Evolutionary conservation across 92 coral and sea anemone genomes (phyloP).

Genomic region (Phymanthus crucifer): DNA sequence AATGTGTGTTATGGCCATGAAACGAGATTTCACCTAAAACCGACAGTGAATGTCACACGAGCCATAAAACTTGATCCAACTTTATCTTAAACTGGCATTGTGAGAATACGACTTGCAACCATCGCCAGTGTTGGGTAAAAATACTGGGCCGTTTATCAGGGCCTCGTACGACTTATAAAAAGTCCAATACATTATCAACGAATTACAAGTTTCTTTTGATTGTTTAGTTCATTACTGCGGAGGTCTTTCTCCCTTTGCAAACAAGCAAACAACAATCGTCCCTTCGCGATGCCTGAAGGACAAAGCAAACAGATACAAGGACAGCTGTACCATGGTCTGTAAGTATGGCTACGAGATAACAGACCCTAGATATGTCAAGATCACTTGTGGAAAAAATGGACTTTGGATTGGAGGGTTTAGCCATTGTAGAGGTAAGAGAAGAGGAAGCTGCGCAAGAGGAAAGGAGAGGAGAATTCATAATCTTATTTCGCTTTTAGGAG

Average conservation of each 20-base stretch:
- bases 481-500: constrained; percentile 2
- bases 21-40: too few relatives aligned
- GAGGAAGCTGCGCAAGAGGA: too few relatives aligned
- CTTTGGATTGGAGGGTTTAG: constrained; percentile 11
- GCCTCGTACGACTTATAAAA: too few relatives aligned
- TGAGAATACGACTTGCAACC: too few relatives aligned
- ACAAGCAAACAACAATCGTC: neutral
- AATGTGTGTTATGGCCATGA: too few relatives aligned
- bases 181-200: too few relatives aligned
- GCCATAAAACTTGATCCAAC: too few relatives aligned
- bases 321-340: constrained; percentile 24
- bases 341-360: constrained; percentile 23
- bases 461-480: too few relatives aligned
- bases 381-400: constrained; percentile 9
- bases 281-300: constrained; percentile 12
- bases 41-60: too few relatives aligned
- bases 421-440: constrained; percentile 18
- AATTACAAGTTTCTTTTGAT: neutral
- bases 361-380: neutral
- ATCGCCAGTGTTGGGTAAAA: too few relatives aligned
- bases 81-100: too few relatives aligned
- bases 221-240: constrained; percentile 17
- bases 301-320: constrained; percentile 4
- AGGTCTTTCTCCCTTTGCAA: neutral
- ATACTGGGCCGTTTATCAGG: too few relatives aligned